These are phyloP conservation scores for Heliornis fulica DNA, from an alignment of 2,113 vertebrate species.

Conservation along the genomic window DNA sequence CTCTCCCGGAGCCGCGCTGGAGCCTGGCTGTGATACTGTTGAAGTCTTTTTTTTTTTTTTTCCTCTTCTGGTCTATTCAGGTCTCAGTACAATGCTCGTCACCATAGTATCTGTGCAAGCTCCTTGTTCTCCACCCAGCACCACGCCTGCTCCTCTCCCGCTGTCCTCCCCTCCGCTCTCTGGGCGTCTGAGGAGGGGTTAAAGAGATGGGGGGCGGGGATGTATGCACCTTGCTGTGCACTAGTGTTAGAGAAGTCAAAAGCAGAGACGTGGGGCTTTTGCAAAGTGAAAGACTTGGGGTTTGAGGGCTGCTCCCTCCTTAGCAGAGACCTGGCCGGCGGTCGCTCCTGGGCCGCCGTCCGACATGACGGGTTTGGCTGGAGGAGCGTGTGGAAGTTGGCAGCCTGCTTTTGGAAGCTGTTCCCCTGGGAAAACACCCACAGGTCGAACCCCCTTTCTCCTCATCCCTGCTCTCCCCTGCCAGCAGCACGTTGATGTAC, in stretches of 20 bases:
- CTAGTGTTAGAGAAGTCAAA: neutral
- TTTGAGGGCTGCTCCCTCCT: neutral
- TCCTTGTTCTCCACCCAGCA: neutral
- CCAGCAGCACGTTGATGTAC: rapidly evolving
- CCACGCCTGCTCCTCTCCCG: neutral
- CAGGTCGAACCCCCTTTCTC: neutral
- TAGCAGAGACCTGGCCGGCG: rapidly evolving
- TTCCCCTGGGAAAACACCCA: neutral
- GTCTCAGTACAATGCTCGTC: conserved; percentile 23
- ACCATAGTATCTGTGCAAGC: conserved; percentile 10
- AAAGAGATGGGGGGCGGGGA: neutral
- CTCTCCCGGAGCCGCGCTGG: neutral
- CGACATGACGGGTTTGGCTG: rapidly evolving
- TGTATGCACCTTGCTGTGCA: neutral
- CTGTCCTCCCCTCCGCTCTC: neutral
- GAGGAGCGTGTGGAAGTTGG: neutral
- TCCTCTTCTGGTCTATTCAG: conserved; percentile 1
- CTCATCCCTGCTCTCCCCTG: neutral
- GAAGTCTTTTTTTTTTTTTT: neutral
- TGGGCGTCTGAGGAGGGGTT: rapidly evolving
- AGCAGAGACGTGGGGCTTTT: rapidly evolving
- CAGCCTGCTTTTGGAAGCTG: neutral
- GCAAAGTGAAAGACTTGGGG: neutral
- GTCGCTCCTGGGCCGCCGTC: neutral
- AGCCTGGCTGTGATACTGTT: conserved; percentile 13